phyloP scores from a whole-genome alignment of 37 sponge, comb jelly and placozoan genomes.

The Mnemiopsis leidyi region DNA sequence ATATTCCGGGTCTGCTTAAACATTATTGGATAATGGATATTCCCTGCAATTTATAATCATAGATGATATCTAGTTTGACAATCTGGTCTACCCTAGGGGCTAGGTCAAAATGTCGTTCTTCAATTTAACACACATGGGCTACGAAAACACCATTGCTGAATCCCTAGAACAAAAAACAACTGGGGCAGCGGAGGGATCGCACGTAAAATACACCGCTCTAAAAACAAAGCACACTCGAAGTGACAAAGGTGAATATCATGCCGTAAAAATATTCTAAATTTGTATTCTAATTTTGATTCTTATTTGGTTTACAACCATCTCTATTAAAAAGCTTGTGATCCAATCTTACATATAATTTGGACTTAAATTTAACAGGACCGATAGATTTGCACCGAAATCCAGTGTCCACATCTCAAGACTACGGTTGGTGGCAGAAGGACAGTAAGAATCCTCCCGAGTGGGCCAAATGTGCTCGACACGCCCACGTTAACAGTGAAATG shows the following conservation, averaged over 20 bases:
- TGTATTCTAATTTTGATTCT: not conserved
- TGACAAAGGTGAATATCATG: conserved; percentile 70
- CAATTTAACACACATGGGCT: conserved; percentile 89
- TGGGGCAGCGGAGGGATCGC: conserved; percentile 30
- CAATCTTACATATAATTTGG: too few species aligned
- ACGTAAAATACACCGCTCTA: conserved; percentile 74
- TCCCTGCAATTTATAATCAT: too few species aligned
- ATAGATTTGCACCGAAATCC: conserved; percentile 78
- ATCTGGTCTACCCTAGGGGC: too few species aligned
- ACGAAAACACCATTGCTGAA: conserved; percentile 67
- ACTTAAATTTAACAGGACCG: conserved; percentile 79
- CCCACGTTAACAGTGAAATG: conserved; percentile 95
- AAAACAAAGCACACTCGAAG: conserved; percentile 82
- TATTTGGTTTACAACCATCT: not conserved
- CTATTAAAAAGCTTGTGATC: too few species aligned
- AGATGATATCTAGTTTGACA: too few species aligned
- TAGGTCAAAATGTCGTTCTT: conserved; percentile 86
- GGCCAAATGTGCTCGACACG: conserved; percentile 71
- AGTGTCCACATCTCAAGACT: conserved; percentile 84
- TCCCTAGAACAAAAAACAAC: conserved; percentile 68
- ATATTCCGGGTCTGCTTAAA: too few species aligned
- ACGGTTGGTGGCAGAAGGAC: conserved; percentile 91
- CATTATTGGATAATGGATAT: too few species aligned
- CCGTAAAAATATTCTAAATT: not conserved
- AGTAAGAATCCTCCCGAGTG: conserved; percentile 66